Evolutionary conservation across 2,113 vertebrate species (phyloP).

Genomic region (Forbesichthys agassizii): DNA sequence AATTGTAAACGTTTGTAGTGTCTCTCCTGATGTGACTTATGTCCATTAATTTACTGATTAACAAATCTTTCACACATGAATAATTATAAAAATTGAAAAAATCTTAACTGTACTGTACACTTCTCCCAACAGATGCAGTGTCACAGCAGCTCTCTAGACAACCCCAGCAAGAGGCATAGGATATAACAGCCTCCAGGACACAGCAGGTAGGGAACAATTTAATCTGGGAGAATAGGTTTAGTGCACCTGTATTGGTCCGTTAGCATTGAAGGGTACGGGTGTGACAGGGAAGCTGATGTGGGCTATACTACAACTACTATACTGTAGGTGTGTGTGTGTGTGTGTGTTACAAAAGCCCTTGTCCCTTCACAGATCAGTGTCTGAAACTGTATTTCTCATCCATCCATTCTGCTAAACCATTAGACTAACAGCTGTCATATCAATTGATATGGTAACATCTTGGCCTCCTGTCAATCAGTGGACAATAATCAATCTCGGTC

Average conservation of each 20-base stretch:
- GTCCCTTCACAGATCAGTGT: too few species aligned
- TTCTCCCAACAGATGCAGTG: constrained; percentile 61
- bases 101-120: not conserved
- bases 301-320: too few species aligned
- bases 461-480: constrained; percentile 35
- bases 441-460: constrained; percentile 16
- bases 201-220: constrained; percentile 57
- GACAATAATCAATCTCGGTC: constrained; percentile 29
- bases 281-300: too few species aligned
- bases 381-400: constrained; percentile 3
- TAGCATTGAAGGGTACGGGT: not conserved
- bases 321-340: too few species aligned
- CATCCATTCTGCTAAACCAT: not conserved
- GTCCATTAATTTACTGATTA: not conserved
- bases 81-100: not conserved
- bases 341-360: too few species aligned
- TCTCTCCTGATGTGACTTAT: too few species aligned
- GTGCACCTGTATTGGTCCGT: not conserved
- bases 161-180: constrained; percentile 43
- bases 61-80: not conserved
- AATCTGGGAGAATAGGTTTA: constrained; percentile 42
- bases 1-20: too few species aligned
- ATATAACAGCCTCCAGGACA: constrained; percentile 62
- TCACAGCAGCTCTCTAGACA: constrained; percentile 38
- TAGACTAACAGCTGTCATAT: constrained; percentile 22